Evolutionary conservation across 1,140 invertebrate genomes (phyloP).

Genomic region (Habropoda laboriosa): DNA sequence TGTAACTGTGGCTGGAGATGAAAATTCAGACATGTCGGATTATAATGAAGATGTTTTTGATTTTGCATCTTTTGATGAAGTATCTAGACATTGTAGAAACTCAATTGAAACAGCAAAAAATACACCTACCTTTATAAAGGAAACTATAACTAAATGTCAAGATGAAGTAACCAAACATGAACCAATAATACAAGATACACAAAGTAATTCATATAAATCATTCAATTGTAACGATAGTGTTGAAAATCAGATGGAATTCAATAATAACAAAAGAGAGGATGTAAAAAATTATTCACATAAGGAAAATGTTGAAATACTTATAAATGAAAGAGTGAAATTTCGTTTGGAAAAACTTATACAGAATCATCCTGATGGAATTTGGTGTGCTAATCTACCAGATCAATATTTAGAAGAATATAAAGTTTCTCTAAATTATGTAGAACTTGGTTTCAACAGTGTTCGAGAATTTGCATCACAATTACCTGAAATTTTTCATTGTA

Average conservation of each 20-base stretch:
- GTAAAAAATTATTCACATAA: not conserved
- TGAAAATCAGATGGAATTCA: not conserved
- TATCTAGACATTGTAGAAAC: not conserved
- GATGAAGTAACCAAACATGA: not conserved
- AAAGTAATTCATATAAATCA: not conserved
- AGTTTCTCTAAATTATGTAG: slow-evolving; percentile 68
- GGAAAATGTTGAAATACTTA: slow-evolving; percentile 14
- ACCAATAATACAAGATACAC: not conserved
- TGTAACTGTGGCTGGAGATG: slow-evolving; percentile 8
- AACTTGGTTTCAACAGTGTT: slow-evolving; percentile 73
- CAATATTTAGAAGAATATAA: slow-evolving; percentile 71
- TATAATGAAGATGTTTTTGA: not conserved
- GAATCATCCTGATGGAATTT: slow-evolving; percentile 74
- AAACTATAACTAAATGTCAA: slow-evolving; percentile 26
- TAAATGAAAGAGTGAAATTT: slow-evolving; percentile 62
- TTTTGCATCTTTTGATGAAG: not conserved
- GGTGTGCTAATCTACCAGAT: slow-evolving; percentile 73
- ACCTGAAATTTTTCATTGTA: slow-evolving; percentile 72
- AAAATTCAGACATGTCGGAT: not conserved
- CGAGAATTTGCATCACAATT: slow-evolving; percentile 69
- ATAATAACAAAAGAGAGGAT: not conserved
- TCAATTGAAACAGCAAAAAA: slow-evolving; percentile 2
- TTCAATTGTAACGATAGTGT: not conserved
- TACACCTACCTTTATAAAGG: slow-evolving; percentile 42
- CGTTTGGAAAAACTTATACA: slow-evolving; percentile 72